These are phyloP conservation scores for Silurus glanis DNA, from an alignment of 2,113 vertebrate genomes.

Conservation along the genomic window DNA sequence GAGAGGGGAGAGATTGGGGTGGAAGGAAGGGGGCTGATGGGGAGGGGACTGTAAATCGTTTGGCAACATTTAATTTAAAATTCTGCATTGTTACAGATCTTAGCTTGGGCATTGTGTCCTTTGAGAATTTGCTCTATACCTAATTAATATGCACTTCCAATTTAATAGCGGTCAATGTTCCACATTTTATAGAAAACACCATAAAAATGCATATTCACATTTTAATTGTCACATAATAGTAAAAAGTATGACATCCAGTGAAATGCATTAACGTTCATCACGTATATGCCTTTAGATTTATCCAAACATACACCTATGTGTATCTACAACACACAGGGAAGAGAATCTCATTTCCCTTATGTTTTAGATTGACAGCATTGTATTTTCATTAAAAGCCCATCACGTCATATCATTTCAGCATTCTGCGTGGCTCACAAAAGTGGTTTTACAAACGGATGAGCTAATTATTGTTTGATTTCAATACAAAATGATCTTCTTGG, in stretches of 20 bases:
- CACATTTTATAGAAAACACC: not conserved
- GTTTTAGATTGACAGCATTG: conserved; percentile 23
- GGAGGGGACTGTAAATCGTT: conserved; percentile 40
- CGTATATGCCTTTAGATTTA: not conserved
- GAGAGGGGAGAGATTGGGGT: conserved; percentile 3
- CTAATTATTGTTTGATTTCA: conserved; percentile 48
- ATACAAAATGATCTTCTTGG: conserved; percentile 34
- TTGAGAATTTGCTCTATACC: conserved; percentile 29
- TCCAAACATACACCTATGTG: not conserved
- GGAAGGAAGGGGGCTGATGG: not conserved
- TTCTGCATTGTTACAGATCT: conserved; percentile 45
- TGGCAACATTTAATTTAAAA: conserved; percentile 43
- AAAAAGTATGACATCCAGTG: no score
- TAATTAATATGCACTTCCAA: not conserved
- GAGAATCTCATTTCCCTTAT: conserved; percentile 7
- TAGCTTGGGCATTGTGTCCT: conserved; percentile 18
- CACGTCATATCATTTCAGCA: conserved; percentile 33
- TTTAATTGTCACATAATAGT: no score
- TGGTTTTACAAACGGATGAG: conserved; percentile 30
- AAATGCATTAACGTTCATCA: not conserved
- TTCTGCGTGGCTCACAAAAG: conserved; percentile 6
- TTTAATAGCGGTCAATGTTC: not conserved
- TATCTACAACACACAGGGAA: not conserved
- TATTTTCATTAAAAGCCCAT: conserved; percentile 19
- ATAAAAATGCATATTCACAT: not conserved